Conservation (phyloP, 2,888 invertebrate genomes). For the Clunio marinus region DNA sequence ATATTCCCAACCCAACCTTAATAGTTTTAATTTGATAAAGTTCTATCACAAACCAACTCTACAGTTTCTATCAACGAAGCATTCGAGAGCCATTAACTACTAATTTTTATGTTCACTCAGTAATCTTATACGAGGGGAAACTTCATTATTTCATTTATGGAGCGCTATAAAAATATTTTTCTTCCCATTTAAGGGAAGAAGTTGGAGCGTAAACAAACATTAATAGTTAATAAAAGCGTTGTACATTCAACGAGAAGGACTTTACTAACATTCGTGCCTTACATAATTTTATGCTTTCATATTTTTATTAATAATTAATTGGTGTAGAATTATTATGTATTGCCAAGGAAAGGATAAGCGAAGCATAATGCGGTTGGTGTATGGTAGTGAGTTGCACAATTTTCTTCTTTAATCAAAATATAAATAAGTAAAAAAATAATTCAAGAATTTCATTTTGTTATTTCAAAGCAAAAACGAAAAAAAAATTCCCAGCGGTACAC, state of each 20-base stretch:
- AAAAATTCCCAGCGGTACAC: neutral
- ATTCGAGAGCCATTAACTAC: neutral
- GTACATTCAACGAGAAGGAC: constrained; percentile 12
- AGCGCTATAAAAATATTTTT: constrained; percentile 10
- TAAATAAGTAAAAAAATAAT: too few relatives aligned
- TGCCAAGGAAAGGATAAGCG: neutral
- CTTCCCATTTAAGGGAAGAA: constrained; percentile 2
- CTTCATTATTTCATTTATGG: constrained; percentile 24
- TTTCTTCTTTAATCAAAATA: neutral
- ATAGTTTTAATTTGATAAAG: neutral
- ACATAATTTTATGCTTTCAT: neutral
- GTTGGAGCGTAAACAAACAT: constrained; percentile 29
- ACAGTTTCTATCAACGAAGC: too few relatives aligned
- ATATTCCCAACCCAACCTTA: neutral
- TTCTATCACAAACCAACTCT: too few relatives aligned
- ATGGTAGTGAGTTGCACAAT: neutral
- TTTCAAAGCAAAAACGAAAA: too few relatives aligned
- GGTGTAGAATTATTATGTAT: neutral
- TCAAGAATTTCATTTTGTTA: too few relatives aligned
- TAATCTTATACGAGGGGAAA: constrained; percentile 1
- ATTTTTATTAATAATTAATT: constrained; percentile 16
- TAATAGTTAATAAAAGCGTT: constrained; percentile 33
- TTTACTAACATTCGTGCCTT: neutral
- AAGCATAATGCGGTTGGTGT: neutral
- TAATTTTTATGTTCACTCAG: constrained; percentile 23